Conservation (phyloP, 1,140 invertebrate genomes). For the Hormaphis cornu region DNA sequence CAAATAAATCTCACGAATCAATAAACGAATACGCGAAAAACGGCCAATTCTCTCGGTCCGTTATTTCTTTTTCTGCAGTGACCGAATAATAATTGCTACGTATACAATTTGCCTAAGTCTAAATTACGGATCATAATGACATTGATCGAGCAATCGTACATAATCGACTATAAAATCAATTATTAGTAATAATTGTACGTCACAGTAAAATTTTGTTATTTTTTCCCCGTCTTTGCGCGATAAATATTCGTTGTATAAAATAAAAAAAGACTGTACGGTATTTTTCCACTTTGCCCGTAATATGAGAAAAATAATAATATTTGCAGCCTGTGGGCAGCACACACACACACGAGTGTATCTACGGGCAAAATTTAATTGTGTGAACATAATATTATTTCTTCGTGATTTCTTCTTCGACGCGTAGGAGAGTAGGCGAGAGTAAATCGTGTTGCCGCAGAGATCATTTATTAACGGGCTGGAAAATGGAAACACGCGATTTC, state of each 20-base stretch:
- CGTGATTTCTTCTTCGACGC: neutral
- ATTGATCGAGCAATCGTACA: too few relatives aligned
- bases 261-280: too few relatives aligned
- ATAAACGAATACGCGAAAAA: too few relatives aligned
- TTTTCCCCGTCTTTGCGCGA: neutral
- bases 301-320: neutral
- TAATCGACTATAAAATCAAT: too few relatives aligned
- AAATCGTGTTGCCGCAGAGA: neutral
- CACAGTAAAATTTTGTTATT: neutral
- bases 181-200: too few relatives aligned
- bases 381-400: neutral
- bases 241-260: neutral
- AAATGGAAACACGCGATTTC: constrained; percentile 3
- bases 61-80: too few relatives aligned
- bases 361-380: neutral
- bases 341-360: neutral
- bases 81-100: too few relatives aligned
- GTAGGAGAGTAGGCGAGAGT: constrained; percentile 1
- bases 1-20: too few relatives aligned
- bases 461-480: constrained; percentile 8
- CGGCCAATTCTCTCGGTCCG: too few relatives aligned
- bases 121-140: too few relatives aligned
- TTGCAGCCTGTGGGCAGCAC: neutral
- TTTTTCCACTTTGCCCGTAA: neutral
- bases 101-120: too few relatives aligned